phyloP scores from a whole-genome alignment of 1,140 invertebrate genomes.

The Dendrolimus punctatus region DNA sequence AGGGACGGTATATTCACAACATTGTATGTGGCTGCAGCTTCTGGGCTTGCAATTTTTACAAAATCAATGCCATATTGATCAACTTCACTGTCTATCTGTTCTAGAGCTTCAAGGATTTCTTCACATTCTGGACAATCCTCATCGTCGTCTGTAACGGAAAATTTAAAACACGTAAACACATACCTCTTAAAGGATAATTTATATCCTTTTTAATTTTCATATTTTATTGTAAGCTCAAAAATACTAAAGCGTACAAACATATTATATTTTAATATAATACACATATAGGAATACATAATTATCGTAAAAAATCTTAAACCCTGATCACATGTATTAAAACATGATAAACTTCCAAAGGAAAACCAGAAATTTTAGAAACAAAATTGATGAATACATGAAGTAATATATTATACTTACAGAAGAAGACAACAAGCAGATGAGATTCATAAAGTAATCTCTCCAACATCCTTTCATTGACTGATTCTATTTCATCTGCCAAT shows the following conservation, averaged over 20 bases:
- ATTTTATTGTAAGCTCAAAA: too few species aligned
- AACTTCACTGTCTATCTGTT: constrained; percentile 95
- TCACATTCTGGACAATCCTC: constrained; percentile 93
- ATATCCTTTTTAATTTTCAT: too few species aligned
- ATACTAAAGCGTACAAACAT: too few species aligned
- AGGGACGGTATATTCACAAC: constrained; percentile 88
- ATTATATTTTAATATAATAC: too few species aligned
- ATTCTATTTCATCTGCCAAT: constrained; percentile 94
- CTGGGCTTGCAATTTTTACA: constrained; percentile 91
- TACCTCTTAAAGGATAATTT: too few species aligned
- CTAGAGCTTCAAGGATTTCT: constrained; percentile 88
- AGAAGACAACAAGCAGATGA: constrained; percentile 91
- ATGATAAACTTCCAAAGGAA: too few species aligned
- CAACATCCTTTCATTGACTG: constrained; percentile 92
- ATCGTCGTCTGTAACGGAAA: constrained; percentile 82
- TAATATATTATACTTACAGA: constrained; percentile 80
- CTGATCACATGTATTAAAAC: too few species aligned
- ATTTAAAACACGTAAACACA: background rate
- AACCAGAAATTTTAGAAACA: too few species aligned
- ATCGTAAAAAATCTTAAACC: too few species aligned
- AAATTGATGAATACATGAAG: too few species aligned
- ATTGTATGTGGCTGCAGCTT: constrained; percentile 86
- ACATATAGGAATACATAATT: too few species aligned
- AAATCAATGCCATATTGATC: constrained; percentile 96
- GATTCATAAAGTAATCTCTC: constrained; percentile 90